These are phyloP conservation scores for Apistogramma diplotaenia DNA, from an alignment of 2,113 vertebrate genomes.

Conservation along the genomic window DNA sequence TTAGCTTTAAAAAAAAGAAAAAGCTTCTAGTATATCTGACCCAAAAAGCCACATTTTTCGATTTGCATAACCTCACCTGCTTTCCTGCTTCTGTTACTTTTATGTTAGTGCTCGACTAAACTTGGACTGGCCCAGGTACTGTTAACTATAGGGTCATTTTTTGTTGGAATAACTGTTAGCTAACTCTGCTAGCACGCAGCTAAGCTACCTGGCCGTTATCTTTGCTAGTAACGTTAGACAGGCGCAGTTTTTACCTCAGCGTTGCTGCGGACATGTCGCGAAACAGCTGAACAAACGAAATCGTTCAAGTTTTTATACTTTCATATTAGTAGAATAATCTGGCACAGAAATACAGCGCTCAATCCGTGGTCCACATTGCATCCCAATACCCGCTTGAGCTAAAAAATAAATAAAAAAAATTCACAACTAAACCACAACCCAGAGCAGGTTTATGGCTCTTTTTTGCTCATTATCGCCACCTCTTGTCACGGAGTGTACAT, in stretches of 20 bases:
- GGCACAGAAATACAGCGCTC: background rate
- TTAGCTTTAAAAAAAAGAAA: background rate
- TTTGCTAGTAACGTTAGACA: background rate
- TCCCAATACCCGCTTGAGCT: accelerated
- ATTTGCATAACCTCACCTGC: background rate
- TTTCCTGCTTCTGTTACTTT: background rate
- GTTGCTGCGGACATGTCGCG: constrained; percentile 45
- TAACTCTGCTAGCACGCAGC: background rate
- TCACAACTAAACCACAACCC: background rate
- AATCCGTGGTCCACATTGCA: background rate
- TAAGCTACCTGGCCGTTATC: background rate
- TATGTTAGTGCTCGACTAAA: background rate
- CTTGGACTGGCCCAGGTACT: background rate
- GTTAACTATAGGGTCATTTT: background rate
- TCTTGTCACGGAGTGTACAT: background rate
- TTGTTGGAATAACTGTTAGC: constrained; percentile 23
- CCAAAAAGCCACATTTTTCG: background rate
- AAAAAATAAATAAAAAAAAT: background rate
- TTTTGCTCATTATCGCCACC: constrained; percentile 11
- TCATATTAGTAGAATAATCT: background rate
- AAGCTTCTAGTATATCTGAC: background rate
- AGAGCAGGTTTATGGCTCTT: background rate
- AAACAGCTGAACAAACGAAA: background rate
- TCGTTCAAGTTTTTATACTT: background rate
- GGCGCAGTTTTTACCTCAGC: constrained; percentile 49